These are phyloP conservation scores for Athene noctua DNA, from an alignment of 2,113 vertebrate species.

Conservation along the genomic window DNA sequence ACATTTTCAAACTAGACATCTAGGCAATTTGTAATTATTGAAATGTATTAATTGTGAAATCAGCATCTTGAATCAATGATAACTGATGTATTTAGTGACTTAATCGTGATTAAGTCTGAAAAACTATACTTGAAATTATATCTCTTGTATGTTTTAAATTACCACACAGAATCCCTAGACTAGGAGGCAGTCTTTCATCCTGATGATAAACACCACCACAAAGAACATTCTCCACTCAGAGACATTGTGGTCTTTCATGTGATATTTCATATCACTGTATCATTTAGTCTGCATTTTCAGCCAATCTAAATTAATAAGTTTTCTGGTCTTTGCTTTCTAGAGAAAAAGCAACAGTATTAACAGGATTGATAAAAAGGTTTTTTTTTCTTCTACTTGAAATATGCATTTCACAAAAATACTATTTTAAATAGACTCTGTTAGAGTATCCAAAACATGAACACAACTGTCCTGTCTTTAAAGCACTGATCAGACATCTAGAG, in stretches of 20 bases:
- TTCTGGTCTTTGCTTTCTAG: background rate
- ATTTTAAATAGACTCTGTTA: background rate
- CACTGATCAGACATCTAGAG: background rate
- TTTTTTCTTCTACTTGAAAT: background rate
- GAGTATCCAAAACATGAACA: background rate
- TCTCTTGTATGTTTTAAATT: background rate
- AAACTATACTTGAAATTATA: background rate
- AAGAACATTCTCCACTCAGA: background rate
- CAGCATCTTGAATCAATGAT: too few relatives aligned
- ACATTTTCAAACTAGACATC: background rate
- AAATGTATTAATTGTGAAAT: too few relatives aligned
- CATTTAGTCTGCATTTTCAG: background rate
- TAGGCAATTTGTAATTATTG: background rate
- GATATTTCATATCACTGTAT: background rate
- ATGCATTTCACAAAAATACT: background rate
- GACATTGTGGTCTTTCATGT: background rate
- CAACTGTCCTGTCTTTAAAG: background rate
- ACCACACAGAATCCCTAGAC: background rate
- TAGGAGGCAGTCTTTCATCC: background rate
- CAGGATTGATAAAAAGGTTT: background rate
- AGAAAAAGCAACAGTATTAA: background rate
- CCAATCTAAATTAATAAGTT: background rate
- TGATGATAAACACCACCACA: background rate
- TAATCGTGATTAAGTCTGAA: too few relatives aligned
- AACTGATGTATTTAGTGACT: too few relatives aligned